A percentile compares a stretch with the other conserved stretches of the same genome.
Evolutionary conservation across 2,888 invertebrate genomes (phyloP).

Genomic region (Poecilus cupreus): DNA sequence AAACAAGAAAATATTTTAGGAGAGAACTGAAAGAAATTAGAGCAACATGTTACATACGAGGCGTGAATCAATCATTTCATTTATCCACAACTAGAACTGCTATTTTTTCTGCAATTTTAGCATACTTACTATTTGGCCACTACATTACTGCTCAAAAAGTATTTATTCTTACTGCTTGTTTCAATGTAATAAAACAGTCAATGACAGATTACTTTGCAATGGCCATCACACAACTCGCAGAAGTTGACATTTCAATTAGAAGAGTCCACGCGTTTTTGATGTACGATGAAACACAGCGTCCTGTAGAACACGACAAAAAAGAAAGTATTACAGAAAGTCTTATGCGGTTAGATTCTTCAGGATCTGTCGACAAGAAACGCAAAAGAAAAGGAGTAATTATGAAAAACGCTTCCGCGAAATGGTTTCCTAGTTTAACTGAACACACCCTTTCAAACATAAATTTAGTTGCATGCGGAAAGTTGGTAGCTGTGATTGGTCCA

Average conservation of each 20-base stretch:
- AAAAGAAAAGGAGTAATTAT: conserved; percentile 74
- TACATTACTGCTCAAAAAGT: conserved; percentile 82
- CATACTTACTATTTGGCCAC: conserved; percentile 78
- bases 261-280: conserved; percentile 77
- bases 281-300: conserved; percentile 73
- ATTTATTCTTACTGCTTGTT: conserved; percentile 83
- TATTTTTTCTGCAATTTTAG: conserved; percentile 81
- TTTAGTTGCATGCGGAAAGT: conserved; percentile 70
- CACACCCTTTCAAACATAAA: conserved; percentile 73
- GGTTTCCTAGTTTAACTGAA: conserved; percentile 76
- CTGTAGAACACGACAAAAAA: conserved; percentile 35
- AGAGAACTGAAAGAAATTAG: conserved; percentile 73
- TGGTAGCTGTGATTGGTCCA: conserved; percentile 79
- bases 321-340: conserved; percentile 29
- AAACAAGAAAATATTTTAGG: conserved; percentile 65
- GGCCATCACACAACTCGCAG: conserved; percentile 80
- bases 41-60: conserved; percentile 75
- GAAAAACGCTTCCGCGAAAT: conserved; percentile 81
- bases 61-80: conserved; percentile 76
- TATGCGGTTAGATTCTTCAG: conserved; percentile 7
- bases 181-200: conserved; percentile 82
- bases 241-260: conserved; percentile 78
- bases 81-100: conserved; percentile 83
- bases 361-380: conserved; percentile 35
- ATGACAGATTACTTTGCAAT: conserved; percentile 84